Base-by-base conservation (phyloP, 2,888 invertebrate genomes). In the Patella pellucida region DNA sequence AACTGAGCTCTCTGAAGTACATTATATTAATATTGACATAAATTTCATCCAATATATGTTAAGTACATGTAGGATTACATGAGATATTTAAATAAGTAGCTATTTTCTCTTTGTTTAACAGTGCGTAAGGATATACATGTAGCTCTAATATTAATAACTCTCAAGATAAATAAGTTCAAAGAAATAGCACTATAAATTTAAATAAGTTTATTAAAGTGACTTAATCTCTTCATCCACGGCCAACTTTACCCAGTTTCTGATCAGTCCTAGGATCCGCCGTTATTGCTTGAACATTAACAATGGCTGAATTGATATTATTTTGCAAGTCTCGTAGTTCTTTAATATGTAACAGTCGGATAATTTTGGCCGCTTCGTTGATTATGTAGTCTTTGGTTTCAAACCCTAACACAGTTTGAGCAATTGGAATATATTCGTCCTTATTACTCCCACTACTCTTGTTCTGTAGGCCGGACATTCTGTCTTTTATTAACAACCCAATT, bases 211-310 rank as follows among this genome's bases (percentile, higher is more conserved):
- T 9, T 41, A 9, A 41, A 41, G 41, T 7, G 41, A 9, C 41
- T 41, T 41, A 41, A 41, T 54, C 3, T 19, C 62, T 23, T 62
- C 62, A 62, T 62, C 62, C 62, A 23, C 81, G 77, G n/a, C 98
- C 98, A 83, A 98, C 97, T 93, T 96, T 95, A 73, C 98, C 98
- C 70, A 99, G 92, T 89, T 94, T 95, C 0, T 97, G 96, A 89
- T 99, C 97, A 80, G 98, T 99, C 92, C 97, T 97, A 2, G 98
- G 99, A 92, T 99, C 95, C 5, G 98, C 98, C 1, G 99, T 99
- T 1, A 99, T 93, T 79, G 92, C 94, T 92, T 99, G 99, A 4
- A 97, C 96, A 69, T 94, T 94, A 1, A 98, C 99, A 82, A 99
- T 95, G 1, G 96, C 94, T 91, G 98, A 96, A 91, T 99, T 99